Evolutionary conservation across 2,797 vertebrate genomes (phyloP).

Genomic region (Pipistrellus pygmaeus): DNA sequence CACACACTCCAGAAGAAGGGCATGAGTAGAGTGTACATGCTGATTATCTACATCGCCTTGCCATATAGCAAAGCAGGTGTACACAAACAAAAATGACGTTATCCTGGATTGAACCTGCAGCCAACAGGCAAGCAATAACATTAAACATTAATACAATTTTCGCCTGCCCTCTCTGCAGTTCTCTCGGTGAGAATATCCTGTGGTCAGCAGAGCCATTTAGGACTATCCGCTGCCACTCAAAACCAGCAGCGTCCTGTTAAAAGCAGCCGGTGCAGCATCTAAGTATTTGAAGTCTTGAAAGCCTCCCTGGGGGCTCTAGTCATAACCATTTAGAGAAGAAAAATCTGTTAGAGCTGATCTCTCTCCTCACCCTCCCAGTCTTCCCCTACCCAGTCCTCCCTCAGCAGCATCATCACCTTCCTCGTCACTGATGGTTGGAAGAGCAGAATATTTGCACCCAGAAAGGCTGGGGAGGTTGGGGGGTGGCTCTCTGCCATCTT

Average conservation of each 20-base stretch:
- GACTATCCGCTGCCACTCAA: conserved; percentile 39
- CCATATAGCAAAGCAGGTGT: background rate
- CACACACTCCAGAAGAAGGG: background rate
- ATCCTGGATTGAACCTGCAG: conserved; percentile 54
- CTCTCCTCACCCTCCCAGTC: background rate
- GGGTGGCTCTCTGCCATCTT: background rate
- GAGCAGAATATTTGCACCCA: background rate
- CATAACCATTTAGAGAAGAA: conserved; percentile 45
- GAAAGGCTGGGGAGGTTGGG: background rate
- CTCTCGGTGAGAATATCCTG: conserved; percentile 10
- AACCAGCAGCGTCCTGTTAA: conserved; percentile 34
- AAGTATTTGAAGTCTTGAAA: conserved; percentile 59
- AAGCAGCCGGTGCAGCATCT: conserved; percentile 57
- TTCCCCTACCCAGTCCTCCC: background rate
- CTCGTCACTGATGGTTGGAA: background rate
- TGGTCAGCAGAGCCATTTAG: conserved; percentile 31
- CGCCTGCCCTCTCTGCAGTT: background rate
- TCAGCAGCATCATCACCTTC: background rate
- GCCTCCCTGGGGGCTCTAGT: conserved; percentile 30
- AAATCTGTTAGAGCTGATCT: background rate
- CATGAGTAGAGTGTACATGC: background rate
- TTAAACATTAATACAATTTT: conserved; percentile 64
- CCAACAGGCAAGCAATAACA: background rate
- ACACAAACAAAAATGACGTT: conserved; percentile 30
- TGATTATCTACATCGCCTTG: conserved; percentile 55